A percentile compares a stretch with the other conserved stretches of the same genome.
phyloP scores from a whole-genome alignment of 1,140 invertebrate genomes.

The Phthorimaea operculella region DNA sequence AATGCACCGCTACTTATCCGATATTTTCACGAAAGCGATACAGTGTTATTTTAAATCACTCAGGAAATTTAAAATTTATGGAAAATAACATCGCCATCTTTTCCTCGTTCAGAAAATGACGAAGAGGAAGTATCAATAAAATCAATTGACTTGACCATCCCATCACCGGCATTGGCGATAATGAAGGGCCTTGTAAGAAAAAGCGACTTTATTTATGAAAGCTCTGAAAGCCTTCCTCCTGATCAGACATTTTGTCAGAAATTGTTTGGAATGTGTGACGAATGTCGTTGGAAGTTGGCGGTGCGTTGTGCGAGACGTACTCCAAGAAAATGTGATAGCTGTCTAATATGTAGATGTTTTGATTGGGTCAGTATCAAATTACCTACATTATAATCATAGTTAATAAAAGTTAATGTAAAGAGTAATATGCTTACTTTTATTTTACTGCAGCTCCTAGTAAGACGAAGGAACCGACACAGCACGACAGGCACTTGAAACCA shows the following conservation, averaged over 20 bases:
- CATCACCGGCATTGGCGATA: slow-evolving; percentile 21
- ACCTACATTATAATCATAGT: no score
- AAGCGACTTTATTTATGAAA: slow-evolving; percentile 31
- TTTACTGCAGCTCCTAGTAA: slow-evolving; percentile 31
- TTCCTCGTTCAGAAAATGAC: slow-evolving; percentile 12
- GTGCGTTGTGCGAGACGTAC: slow-evolving; percentile 47
- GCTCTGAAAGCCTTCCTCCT: slow-evolving; percentile 12
- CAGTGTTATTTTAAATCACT: slow-evolving; percentile 41
- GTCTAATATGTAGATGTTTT: slow-evolving; percentile 28
- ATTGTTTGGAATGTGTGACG: slow-evolving; percentile 14
- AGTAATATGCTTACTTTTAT: no score
- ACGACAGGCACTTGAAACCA: slow-evolving; percentile 30
- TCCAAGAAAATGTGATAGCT: slow-evolving; percentile 27
- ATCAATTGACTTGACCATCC: slow-evolving; percentile 41
- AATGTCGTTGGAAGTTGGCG: slow-evolving; percentile 40
- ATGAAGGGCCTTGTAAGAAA: slow-evolving; percentile 42
- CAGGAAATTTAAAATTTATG: slow-evolving; percentile 11
- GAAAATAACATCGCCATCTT: not conserved
- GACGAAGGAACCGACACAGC: slow-evolving; percentile 30
- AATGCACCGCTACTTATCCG: slow-evolving; percentile 36
- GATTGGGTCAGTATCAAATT: slow-evolving; percentile 31
- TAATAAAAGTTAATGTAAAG: no score
- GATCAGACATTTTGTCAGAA: slow-evolving; percentile 8
- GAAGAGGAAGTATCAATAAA: slow-evolving; percentile 43
- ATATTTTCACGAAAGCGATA: slow-evolving; percentile 13